Evolutionary conservation across 2,797 vertebrate species (phyloP).

Genomic region (Uromys caudimaculatus): DNA sequence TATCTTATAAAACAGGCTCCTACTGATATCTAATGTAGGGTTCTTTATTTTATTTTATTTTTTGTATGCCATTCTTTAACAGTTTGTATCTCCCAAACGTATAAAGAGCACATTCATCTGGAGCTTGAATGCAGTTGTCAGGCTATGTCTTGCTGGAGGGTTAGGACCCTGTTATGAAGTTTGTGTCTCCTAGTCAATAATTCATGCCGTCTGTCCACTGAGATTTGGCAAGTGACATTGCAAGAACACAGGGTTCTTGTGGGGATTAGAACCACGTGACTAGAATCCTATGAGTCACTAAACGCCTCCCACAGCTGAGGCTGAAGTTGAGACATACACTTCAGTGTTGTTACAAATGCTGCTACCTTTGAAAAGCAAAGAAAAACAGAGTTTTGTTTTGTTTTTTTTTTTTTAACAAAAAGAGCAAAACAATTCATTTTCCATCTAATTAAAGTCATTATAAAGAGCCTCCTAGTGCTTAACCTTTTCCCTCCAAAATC

Average conservation of each 20-base stretch:
- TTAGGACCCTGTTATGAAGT: background rate
- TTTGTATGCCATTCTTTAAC: background rate
- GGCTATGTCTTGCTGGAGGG: background rate
- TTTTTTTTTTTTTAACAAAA: conserved; percentile 13
- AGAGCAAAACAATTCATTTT: conserved; percentile 78
- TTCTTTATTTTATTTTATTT: background rate
- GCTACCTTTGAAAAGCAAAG: conserved; percentile 71
- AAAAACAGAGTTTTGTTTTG: background rate
- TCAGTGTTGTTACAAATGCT: conserved; percentile 44
- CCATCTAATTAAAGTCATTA: conserved; percentile 78
- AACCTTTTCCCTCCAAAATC: conserved; percentile 77
- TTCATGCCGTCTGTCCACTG: background rate
- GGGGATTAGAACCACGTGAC: background rate
- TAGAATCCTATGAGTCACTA: background rate
- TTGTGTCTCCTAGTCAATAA: background rate
- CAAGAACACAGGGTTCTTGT: background rate
- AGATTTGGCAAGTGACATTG: background rate
- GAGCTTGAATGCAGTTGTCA: background rate
- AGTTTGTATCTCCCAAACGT: background rate
- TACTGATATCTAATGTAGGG: background rate
- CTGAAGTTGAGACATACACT: background rate
- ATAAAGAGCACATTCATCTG: background rate
- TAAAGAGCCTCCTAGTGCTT: conserved; percentile 70
- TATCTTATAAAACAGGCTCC: background rate
- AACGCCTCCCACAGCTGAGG: background rate